Conservation (phyloP, 2,113 vertebrate genomes). For the Chaetops frenatus region DNA sequence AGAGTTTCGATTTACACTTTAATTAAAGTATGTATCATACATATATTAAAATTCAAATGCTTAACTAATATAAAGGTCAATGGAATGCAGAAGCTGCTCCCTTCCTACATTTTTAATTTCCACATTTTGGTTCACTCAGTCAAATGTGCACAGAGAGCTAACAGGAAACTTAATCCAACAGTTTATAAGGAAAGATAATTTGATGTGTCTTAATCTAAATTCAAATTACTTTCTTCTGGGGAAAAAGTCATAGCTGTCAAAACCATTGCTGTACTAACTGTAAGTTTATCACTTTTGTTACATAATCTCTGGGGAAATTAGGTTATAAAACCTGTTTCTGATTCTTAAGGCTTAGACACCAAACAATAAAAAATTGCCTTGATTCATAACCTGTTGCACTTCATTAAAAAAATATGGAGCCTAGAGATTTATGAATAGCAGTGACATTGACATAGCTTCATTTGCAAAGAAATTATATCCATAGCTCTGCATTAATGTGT, state of each 20-base stretch:
- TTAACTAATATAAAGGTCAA: conserved; percentile 44
- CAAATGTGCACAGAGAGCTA: not conserved
- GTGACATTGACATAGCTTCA: not conserved
- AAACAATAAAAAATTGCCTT: not conserved
- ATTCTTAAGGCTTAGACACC: not conserved
- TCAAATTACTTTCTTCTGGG: conserved; percentile 15
- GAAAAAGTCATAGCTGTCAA: not conserved
- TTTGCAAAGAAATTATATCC: conserved; percentile 21
- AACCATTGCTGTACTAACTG: not conserved
- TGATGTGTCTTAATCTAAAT: conserved; percentile 36
- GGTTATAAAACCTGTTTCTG: not conserved
- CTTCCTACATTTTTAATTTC: conserved; percentile 19
- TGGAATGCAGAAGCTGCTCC: not conserved
- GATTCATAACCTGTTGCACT: not conserved
- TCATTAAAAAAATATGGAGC: not conserved
- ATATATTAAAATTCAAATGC: conserved; percentile 6
- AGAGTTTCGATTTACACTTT: conserved; percentile 6
- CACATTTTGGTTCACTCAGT: not conserved
- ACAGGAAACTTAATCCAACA: not conserved
- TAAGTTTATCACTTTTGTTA: conserved; percentile 9
- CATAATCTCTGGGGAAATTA: not conserved
- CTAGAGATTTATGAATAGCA: not conserved
- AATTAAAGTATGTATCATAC: conserved; percentile 31
- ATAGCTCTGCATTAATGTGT: not conserved
- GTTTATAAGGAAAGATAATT: not conserved